A percentile compares a stretch with the other conserved stretches of the same genome.
Evolutionary conservation across 2,113 vertebrate genomes (phyloP).

Genomic region (Pseudopodoces humilis): DNA sequence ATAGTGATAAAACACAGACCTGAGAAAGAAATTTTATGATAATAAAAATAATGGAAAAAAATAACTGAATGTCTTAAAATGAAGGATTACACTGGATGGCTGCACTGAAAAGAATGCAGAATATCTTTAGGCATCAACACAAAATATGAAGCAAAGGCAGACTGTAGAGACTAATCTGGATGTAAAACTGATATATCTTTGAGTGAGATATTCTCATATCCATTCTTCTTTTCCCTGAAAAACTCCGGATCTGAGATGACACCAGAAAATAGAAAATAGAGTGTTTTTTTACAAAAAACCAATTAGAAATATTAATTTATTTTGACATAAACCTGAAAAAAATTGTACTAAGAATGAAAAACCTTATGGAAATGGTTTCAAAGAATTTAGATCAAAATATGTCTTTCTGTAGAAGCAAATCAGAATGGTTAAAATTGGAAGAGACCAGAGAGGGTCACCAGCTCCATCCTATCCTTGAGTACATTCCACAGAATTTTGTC

Average conservation of each 20-base stretch:
- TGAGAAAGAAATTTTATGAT: not conserved
- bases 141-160: not conserved
- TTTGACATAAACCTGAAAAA: not conserved
- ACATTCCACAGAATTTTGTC: not conserved
- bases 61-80: not conserved
- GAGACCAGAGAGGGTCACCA: not conserved
- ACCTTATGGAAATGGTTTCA: not conserved
- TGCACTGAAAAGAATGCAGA: not conserved
- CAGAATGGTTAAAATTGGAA: not conserved
- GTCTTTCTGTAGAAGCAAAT: not conserved
- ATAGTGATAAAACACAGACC: not conserved
- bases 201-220: not conserved
- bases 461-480: not conserved
- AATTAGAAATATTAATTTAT: not conserved
- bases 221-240: not conserved
- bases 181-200: not conserved
- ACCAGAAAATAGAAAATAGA: not conserved
- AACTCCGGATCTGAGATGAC: not conserved
- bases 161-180: not conserved
- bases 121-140: not conserved
- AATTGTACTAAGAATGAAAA: not conserved
- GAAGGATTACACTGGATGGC: not conserved
- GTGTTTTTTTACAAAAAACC: fast-evolving
- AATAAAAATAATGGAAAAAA: not conserved
- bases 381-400: not conserved